A percentile compares a stretch with the other conserved stretches of the same genome.
These are phyloP conservation scores for Falco rusticolus DNA, from an alignment of 2,797 vertebrate species.

Conservation along the genomic window DNA sequence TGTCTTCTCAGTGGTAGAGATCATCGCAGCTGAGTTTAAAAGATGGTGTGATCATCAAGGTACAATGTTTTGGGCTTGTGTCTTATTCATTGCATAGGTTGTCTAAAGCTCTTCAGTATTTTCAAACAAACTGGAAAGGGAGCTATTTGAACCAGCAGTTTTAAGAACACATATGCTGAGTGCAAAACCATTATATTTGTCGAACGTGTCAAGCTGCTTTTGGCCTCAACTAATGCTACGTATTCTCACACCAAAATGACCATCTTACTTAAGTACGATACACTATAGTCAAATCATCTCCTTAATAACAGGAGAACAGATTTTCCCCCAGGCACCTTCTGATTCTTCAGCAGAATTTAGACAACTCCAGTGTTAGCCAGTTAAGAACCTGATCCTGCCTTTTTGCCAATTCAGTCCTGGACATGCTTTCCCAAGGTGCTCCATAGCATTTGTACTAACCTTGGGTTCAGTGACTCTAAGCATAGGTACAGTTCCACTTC, in stretches of 20 bases:
- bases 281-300: not conserved
- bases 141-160: not conserved
- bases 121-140: not conserved
- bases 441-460: not conserved
- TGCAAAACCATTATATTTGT: not conserved
- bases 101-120: not conserved
- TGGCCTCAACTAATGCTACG: not conserved
- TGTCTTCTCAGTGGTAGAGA: not conserved
- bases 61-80: not conserved
- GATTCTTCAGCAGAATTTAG: not conserved
- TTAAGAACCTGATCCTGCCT: not conserved
- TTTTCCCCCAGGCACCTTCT: not conserved
- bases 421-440: not conserved
- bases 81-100: not conserved
- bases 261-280: not conserved
- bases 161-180: not conserved
- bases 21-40: not conserved
- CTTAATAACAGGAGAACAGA: not conserved
- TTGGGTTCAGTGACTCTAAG: not conserved
- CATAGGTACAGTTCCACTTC: not conserved
- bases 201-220: not conserved
- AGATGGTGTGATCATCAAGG: not conserved
- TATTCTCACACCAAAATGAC: not conserved
- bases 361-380: not conserved
- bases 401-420: not conserved